Evolutionary conservation across 2,888 invertebrate species (phyloP).

Genomic region (Schizaphis graminum): DNA sequence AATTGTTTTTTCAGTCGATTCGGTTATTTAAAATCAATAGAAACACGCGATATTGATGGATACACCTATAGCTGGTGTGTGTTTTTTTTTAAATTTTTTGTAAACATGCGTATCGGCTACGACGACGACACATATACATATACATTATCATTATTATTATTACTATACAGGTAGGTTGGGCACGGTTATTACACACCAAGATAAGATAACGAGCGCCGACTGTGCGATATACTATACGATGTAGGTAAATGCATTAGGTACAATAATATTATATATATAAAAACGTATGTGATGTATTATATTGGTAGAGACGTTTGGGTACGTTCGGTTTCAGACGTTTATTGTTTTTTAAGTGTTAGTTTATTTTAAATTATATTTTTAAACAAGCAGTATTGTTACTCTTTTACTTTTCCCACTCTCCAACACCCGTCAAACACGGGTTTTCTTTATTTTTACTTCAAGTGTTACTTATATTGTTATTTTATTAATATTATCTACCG

Average conservation of each 20-base stretch:
- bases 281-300: neutral
- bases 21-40: neutral
- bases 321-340: conserved; percentile 46
- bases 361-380: conserved; percentile 53
- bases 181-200: neutral
- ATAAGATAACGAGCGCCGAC: conserved; percentile 37
- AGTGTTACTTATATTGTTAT: neutral
- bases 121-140: neutral
- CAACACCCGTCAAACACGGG: neutral
- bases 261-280: neutral
- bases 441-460: conserved; percentile 11
- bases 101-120: conserved; percentile 8
- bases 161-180: neutral
- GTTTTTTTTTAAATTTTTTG: conserved; percentile 20
- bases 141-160: neutral
- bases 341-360: conserved; percentile 54
- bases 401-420: neutral
- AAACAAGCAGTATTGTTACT: conserved; percentile 31
- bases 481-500: conserved; percentile 29
- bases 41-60: neutral
- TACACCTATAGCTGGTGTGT: neutral
- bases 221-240: neutral
- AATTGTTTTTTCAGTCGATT: neutral
- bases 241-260: neutral
- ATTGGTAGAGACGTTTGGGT: neutral